Conservation (phyloP, 1,140 invertebrate species). For the Ericerus pela region DNA sequence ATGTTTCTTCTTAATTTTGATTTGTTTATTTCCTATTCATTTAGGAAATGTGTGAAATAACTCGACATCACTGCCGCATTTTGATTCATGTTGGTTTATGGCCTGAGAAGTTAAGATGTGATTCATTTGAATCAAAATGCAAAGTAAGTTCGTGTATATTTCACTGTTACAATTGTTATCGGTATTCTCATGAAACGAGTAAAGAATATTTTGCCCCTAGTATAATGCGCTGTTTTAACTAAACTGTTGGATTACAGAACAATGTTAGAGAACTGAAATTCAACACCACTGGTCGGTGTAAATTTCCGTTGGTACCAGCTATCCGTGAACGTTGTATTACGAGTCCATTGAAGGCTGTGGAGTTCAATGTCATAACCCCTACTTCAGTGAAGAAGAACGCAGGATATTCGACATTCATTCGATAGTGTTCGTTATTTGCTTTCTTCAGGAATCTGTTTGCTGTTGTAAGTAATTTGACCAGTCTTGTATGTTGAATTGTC, state of each 20-base stretch:
- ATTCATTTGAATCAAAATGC: constrained; percentile 22
- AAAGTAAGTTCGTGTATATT: constrained; percentile 11
- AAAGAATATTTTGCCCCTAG: not conserved
- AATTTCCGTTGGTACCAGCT: constrained; percentile 64
- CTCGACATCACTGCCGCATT: constrained; percentile 63
- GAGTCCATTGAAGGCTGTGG: constrained; percentile 81
- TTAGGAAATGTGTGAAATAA: constrained; percentile 72
- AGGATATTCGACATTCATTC: constrained; percentile 45
- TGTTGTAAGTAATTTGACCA: constrained; percentile 16
- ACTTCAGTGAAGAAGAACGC: constrained; percentile 69
- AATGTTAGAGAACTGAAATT: constrained; percentile 66
- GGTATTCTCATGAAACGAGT: not conserved
- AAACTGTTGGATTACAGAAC: constrained; percentile 35
- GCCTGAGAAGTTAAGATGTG: constrained; percentile 60
- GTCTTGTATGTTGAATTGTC: too few relatives aligned
- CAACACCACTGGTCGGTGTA: constrained; percentile 65
- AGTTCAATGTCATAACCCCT: constrained; percentile 68
- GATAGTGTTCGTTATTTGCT: not conserved
- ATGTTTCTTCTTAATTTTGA: constrained; percentile 15
- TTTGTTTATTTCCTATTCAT: constrained; percentile 15
- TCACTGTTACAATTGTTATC: not conserved
- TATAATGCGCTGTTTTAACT: constrained; percentile 4
- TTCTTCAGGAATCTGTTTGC: constrained; percentile 14
- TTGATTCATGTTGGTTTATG: constrained; percentile 59
- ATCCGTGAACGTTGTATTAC: constrained; percentile 65